phyloP scores from a whole-genome alignment of 2,797 vertebrate species.

The Pseudochirops cupreus region DNA sequence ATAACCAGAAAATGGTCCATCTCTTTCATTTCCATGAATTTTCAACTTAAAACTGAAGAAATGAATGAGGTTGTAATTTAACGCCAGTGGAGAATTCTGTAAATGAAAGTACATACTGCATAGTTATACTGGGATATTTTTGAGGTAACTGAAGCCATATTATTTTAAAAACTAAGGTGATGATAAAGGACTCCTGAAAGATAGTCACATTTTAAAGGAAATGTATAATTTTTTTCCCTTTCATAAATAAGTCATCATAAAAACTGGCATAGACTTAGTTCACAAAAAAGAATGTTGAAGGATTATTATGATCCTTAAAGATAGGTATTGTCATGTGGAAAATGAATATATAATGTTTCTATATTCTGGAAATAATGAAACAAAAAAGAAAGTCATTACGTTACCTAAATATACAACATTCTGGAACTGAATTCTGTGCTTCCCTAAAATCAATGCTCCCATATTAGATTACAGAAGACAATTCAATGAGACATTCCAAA shows the following conservation, averaged over 20 bases:
- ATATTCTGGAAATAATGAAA: slow-evolving; percentile 47
- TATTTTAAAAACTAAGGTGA: neutral
- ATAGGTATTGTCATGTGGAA: slow-evolving; percentile 40
- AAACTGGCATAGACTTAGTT: neutral
- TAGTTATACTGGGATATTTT: neutral
- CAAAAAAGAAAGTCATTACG: slow-evolving; percentile 42
- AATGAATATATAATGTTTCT: slow-evolving; percentile 41
- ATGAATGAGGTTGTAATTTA: neutral
- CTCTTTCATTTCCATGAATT: neutral
- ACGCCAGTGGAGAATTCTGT: neutral
- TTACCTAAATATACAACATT: slow-evolving; percentile 53
- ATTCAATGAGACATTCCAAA: slow-evolving; percentile 3
- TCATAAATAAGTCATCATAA: neutral
- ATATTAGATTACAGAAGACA: slow-evolving; percentile 23
- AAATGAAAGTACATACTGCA: neutral
- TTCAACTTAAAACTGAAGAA: neutral
- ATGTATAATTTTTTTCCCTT: neutral
- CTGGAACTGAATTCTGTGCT: slow-evolving; percentile 24
- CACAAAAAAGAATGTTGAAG: slow-evolving; percentile 11
- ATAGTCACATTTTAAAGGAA: neutral
- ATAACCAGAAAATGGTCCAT: neutral
- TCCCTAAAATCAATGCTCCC: slow-evolving; percentile 53
- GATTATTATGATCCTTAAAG: neutral
- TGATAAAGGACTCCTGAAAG: neutral
- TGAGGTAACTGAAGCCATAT: neutral